These are phyloP conservation scores for Carterocephalus palaemon DNA, from an alignment of 2,888 invertebrate species.

Conservation along the genomic window DNA sequence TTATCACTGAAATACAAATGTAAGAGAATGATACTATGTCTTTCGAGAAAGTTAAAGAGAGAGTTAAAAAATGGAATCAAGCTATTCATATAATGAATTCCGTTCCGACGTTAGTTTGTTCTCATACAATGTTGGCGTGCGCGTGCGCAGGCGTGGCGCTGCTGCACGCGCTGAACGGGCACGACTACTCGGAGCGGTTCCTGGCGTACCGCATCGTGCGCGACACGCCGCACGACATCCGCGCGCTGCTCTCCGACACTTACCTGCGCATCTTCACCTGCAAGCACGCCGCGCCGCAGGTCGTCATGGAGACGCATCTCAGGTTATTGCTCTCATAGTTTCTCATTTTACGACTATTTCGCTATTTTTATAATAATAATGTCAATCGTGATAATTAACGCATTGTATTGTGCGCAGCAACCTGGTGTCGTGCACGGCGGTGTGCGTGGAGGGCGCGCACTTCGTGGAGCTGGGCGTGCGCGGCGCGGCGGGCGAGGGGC, in stretches of 20 bases:
- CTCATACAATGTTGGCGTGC: conserved; percentile 46
- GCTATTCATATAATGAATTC: too few relatives aligned
- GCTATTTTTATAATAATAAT: too few relatives aligned
- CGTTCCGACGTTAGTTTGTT: too few relatives aligned
- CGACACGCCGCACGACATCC: conserved; percentile 87
- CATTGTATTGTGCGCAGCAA: conserved; percentile 60
- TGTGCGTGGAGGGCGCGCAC: conserved; percentile 76
- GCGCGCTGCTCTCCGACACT: conserved; percentile 87
- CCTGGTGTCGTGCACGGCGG: conserved; percentile 82
- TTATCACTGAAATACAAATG: too few relatives aligned
- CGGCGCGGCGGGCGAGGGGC: conserved; percentile 58
- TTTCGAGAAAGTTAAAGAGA: too few relatives aligned
- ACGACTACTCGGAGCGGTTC: conserved; percentile 55
- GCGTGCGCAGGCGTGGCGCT: conserved; percentile 75
- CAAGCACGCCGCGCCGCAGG: conserved; percentile 70
- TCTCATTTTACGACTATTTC: too few relatives aligned
- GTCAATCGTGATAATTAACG: too few relatives aligned
- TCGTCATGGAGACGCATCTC: conserved; percentile 81
- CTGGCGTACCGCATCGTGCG: conserved; percentile 90
- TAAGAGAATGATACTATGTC: too few relatives aligned
- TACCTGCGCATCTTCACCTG: conserved; percentile 85
- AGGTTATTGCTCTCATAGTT: conserved; percentile 58
- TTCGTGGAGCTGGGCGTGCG: conserved; percentile 85
- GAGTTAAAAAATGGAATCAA: too few relatives aligned
- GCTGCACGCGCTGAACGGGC: conserved; percentile 86